Evolutionary conservation across 2,113 vertebrate genomes (phyloP).

Genomic region (Tupaia chinensis): DNA sequence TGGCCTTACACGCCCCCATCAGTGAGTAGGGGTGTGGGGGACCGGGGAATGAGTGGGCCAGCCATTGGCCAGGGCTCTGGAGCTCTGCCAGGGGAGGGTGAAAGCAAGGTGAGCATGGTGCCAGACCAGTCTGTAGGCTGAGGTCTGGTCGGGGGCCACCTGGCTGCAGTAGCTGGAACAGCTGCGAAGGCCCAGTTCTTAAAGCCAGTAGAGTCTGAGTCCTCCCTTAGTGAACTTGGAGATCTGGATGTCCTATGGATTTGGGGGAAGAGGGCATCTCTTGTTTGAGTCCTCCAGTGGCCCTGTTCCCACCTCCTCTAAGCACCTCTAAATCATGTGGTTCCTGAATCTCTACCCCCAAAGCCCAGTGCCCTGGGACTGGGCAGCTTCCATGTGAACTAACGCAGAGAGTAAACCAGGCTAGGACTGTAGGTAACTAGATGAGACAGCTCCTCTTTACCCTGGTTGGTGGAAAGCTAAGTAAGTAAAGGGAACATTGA

Average conservation of each 20-base stretch:
- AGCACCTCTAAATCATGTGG: neutral
- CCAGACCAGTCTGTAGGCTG: neutral
- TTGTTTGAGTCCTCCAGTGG: neutral
- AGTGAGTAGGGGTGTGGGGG: conserved; percentile 86
- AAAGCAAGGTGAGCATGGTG: neutral
- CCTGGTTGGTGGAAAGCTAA: neutral
- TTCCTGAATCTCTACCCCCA: neutral
- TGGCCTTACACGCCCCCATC: conserved; percentile 98
- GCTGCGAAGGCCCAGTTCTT: neutral
- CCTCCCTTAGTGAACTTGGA: neutral
- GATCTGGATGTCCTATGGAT: neutral
- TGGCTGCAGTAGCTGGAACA: neutral
- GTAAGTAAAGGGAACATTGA: neutral
- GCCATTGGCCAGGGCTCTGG: neutral
- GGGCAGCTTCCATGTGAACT: neutral
- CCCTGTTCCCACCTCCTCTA: neutral
- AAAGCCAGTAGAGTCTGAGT: neutral
- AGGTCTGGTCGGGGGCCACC: neutral
- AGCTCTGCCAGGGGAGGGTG: neutral
- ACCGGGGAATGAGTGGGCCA: neutral
- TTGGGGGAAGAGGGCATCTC: neutral
- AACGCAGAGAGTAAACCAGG: too few species aligned
- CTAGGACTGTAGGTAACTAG: neutral
- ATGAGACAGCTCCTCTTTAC: neutral
- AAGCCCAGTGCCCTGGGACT: neutral